These are phyloP conservation scores for Ectropis grisescens DNA, from an alignment of 1,140 invertebrate genomes.

Conservation along the genomic window DNA sequence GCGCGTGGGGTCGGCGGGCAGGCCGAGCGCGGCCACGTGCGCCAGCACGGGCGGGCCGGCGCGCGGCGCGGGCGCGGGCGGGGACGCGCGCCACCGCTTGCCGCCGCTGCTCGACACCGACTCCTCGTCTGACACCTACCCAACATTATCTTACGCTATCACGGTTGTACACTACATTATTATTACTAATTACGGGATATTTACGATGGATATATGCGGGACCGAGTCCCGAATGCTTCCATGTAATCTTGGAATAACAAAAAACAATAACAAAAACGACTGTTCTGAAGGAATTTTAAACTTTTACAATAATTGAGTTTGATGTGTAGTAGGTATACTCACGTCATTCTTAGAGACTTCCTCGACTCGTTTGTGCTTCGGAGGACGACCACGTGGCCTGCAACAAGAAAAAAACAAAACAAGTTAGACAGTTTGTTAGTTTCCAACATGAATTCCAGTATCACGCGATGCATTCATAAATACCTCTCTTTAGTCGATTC, in stretches of 20 bases:
- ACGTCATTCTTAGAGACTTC: conserved; percentile 55
- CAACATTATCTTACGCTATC: too few species aligned
- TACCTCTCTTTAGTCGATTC: conserved; percentile 48
- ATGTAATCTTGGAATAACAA: conserved; percentile 97
- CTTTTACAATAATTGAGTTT: too few species aligned
- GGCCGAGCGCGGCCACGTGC: conserved; percentile 22
- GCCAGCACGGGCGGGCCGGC: conserved; percentile 1
- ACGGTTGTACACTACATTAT: too few species aligned
- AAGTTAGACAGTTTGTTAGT: too few species aligned
- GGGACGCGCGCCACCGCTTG: conserved; percentile 30
- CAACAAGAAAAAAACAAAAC: too few species aligned
- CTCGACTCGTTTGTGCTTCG: conserved; percentile 54
- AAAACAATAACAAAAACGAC: conserved; percentile 75
- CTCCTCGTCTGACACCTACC: conserved; percentile 47
- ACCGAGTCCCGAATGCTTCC: too few species aligned
- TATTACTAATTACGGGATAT: too few species aligned
- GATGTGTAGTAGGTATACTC: too few species aligned
- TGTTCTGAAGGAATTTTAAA: too few species aligned
- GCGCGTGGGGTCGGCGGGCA: conserved; percentile 23
- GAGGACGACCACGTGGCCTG: conserved; percentile 46
- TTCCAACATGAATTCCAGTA: too few species aligned
- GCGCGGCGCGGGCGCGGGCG: conserved; percentile 1
- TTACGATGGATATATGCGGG: too few species aligned
- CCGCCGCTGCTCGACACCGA: conserved; percentile 32
- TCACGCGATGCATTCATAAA: too few species aligned